Evolutionary conservation across 35 echinoderm and acorn worm genomes (phyloP).

Genomic region (Diadema setosum): DNA sequence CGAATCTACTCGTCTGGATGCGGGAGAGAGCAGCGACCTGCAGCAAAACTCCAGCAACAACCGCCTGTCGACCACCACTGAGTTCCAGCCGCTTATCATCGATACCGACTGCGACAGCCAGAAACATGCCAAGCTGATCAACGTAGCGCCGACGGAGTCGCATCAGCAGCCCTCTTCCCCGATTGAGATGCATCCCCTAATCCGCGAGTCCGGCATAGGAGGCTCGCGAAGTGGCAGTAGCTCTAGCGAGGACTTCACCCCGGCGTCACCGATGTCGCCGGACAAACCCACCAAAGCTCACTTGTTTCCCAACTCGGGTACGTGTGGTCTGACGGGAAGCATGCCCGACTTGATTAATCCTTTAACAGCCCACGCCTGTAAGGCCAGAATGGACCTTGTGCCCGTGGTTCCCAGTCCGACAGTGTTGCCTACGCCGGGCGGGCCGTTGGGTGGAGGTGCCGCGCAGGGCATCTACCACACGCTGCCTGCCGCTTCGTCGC

Average conservation of each 20-base stretch:
- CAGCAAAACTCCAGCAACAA: conserved; percentile 10
- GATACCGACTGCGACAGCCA: conserved; percentile 13
- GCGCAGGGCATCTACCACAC: not conserved
- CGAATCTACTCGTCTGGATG: conserved; percentile 34
- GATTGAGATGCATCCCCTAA: not conserved
- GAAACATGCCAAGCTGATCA: not conserved
- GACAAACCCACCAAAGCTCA: conserved; percentile 29
- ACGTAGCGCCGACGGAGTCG: not conserved
- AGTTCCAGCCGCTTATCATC: not conserved
- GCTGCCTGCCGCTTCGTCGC: not conserved
- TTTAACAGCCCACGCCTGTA: not conserved
- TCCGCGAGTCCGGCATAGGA: conserved; percentile 48
- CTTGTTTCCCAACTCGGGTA: conserved; percentile 31
- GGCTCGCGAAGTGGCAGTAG: conserved; percentile 29
- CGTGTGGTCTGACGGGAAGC: conserved; percentile 11
- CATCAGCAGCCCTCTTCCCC: conserved; percentile 1
- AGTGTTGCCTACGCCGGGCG: too few relatives aligned
- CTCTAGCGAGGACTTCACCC: conserved; percentile 43
- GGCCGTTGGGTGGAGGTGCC: too few relatives aligned
- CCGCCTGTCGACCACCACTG: not conserved
- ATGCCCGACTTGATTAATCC: conserved; percentile 50
- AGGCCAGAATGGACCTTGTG: conserved; percentile 35
- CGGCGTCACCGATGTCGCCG: conserved; percentile 16
- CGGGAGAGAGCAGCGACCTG: not conserved
- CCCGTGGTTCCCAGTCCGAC: not conserved